Base-by-base conservation (phyloP, 1,140 invertebrate genomes). In the Achroia grisella region DNA sequence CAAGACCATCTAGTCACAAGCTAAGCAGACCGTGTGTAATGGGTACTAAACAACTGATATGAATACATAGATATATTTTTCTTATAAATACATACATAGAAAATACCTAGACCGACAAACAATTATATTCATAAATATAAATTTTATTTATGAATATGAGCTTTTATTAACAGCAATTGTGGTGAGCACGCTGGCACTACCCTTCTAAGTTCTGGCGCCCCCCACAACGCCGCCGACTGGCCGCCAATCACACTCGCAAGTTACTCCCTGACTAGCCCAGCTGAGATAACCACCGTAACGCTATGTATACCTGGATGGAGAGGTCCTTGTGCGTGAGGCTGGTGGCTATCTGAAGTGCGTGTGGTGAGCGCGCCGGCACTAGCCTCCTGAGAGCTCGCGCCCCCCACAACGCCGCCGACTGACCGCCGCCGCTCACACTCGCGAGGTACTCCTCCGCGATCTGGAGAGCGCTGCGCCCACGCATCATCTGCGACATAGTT, bases 401-500 rank as follows among this genome's bases (percentile, higher is more conserved):
- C 52, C 87, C 93, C 88, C 94, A 91, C 45, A 94, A 79, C 52
- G 91, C 86, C 56, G 91, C 90, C 51, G 91, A 89, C 73, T 94
- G 83, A 56, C 91, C 91, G 36, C 88, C 86, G 4, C 60, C 68
- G 92, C 89, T 14, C 44, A 47, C 27, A 0, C 84, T 86, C 32
- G 87, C 70, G 42, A 95, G 75, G 76, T 90, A 95, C 59, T 93
- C 88, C 41, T 89, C 84, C 70, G 95, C 95, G 29, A 95, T 87
- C 65, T 90, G 83, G 12, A 83, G 67, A 12, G 91, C 88, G 46
- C 89, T 88, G 59, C 90, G 89, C 11, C 85, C 88, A 1, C 83
- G 65, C 52, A 92, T 90, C 63, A 94, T 89, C 37, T 81, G 62
- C 72, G 12, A 78, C 6, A 27, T 12, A 37, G 15, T 37, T 53